Evolutionary conservation across 2,113 vertebrate species (phyloP), one percentile per base, ranked within the genome.

Genomic region (Phasianus colchicus): DNA sequence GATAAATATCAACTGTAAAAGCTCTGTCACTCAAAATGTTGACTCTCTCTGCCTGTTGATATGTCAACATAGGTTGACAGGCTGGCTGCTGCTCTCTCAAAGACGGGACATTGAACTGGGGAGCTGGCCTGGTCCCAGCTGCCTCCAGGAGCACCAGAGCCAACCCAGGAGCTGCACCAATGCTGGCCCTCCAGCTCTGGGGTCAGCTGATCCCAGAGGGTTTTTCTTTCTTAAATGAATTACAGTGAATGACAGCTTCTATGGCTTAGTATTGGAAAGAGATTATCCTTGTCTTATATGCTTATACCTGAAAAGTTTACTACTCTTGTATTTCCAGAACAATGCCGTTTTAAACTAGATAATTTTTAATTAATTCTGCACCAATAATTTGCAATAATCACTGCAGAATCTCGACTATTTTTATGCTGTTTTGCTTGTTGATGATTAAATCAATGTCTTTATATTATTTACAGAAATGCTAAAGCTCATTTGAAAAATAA

Each of bases 351-450:
- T 58, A 89, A 3, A 1, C 19, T 42, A 76, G 36, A 27, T 77
- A 70, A 83, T 94, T 76, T 82, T 73, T 84, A 70, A 82, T 66
- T 92, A 50, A 50, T 50, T 50, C 85, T 67, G 58, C 9, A 4
- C 50, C 57, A 70, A 48, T 61, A 77, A 74, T 69, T 93, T 83
- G n/a, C 77, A 83, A 64, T 85, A 93, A 84, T 82, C 32, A 63
- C 58, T 83, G 7, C 58, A 55, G 52, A 76, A 88, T 84, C 52
- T 82, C 79, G 52, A 48, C 76, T 89, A 79, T 89, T 89, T 83
- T 63, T 82, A 70, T 48, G 34, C 29, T 72, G 55, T 72, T 69
- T 91, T 78, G 57, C 25, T 78, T 60, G 24, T 13, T 30, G 22
- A 9, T 80, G 76, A 79, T 45, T 88, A 38, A 92, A 78, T 61